Evolutionary conservation across 1,140 invertebrate species (phyloP), one percentile per base, ranked within the genome.

Genomic region (Steinernema khuongi): DNA sequence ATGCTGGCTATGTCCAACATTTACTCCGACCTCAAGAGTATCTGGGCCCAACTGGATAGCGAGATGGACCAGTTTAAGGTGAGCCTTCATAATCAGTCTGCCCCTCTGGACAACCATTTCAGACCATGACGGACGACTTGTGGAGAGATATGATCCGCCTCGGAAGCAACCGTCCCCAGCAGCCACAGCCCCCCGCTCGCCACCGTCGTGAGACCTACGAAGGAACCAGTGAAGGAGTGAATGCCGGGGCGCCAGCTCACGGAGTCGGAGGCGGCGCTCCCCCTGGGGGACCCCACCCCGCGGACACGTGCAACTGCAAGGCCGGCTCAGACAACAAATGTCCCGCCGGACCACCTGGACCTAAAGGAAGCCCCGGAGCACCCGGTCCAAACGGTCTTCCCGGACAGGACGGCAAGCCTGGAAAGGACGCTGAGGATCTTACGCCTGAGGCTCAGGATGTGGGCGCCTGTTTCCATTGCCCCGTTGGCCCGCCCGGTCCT

Each of bases 41-140:
- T 83, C 50, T 83, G 83, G 83, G 68, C 33, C 14, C 77, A 85
- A 68, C 66, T 83, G 66, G 84, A 85, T 43, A 73, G 31, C 29
- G 83, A 83, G 60, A 83, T 83, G 30, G 69, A 60, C 1, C 66
- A 26, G 22, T 83, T 83, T 80, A 73, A 68, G 71, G 71, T 77
- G 18, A 18, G 11, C 36, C 18, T 31, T 30, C 32, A 22, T 60
- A 7, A n/a, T n/a, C n/a, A n/a, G n/a, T n/a, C 11, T 66, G 11
- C 44, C 26, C 1, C 0, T 43, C 28, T 68, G 28, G 11, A 31
- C 66, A 14, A 29, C n/a, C n/a, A 26, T 74, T 77, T 22, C 26
- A 73, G 72, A 31, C 75, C 43, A 76, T 78, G 36, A 85, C 84
- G 41, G 84, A 85, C 32, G 77, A 85, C 30, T 68, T 85, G 32